phyloP scores from a whole-genome alignment of 1,140 invertebrate species.

The Lepeophtheirus salmonis region DNA sequence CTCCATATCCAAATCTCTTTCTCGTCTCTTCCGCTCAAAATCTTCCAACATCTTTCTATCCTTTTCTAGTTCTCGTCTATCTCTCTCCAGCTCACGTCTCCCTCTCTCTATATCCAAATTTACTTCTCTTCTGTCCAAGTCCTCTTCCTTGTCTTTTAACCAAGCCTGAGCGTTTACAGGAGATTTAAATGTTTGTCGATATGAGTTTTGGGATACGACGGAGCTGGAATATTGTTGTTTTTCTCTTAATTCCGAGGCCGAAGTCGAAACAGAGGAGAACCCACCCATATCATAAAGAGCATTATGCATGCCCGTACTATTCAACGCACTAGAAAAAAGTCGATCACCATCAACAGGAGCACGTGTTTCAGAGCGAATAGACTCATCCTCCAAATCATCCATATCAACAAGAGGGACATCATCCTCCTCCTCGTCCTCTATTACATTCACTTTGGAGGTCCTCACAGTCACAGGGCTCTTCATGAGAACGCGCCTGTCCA shows the following conservation, averaged over 20 bases:
- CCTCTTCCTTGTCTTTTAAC: not conserved
- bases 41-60: not conserved
- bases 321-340: not conserved
- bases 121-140: not conserved
- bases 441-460: no score
- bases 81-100: not conserved
- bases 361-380: not conserved
- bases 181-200: no score
- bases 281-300: not conserved
- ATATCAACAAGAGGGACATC: not conserved
- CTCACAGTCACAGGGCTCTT: not conserved
- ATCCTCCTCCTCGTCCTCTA: not conserved
- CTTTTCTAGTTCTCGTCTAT: not conserved
- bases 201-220: not conserved
- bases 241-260: not conserved
- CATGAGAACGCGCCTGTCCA: not conserved
- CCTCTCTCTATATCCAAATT: not conserved
- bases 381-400: not conserved
- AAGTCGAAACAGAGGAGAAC: not conserved
- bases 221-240: not conserved
- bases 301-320: no score
- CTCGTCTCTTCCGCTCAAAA: not conserved
- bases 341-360: not conserved
- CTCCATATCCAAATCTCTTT: not conserved
- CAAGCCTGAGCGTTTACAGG: not conserved